A percentile compares a stretch with the other conserved stretches of the same genome.
phyloP scores from a whole-genome alignment of 2,113 vertebrate genomes.

The Callipepla californica region DNA sequence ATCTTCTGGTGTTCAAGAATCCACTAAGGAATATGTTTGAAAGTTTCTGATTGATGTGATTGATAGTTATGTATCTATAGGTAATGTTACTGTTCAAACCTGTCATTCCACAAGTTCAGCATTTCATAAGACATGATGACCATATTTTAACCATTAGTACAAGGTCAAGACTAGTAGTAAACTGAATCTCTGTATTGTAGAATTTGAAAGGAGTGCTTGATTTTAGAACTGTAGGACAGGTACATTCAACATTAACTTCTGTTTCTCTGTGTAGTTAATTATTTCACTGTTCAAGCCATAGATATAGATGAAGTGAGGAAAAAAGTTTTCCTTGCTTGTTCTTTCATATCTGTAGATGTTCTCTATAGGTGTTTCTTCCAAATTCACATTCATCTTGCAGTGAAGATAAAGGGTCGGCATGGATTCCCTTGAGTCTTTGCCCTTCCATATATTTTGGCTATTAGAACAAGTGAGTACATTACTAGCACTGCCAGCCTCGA shows the following conservation, averaged over 20 bases:
- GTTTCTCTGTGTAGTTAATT: not conserved
- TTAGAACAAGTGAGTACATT: not conserved
- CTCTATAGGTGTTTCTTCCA: not conserved
- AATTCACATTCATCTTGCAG: not conserved
- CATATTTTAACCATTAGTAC: not conserved
- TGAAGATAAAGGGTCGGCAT: not conserved
- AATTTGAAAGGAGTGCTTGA: not conserved
- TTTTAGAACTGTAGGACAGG: not conserved
- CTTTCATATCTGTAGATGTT: not conserved
- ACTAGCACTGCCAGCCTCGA: not conserved
- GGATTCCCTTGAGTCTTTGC: not conserved
- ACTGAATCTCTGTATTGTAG: not conserved
- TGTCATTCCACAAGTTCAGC: not conserved
- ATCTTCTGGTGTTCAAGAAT: not conserved
- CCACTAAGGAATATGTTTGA: not conserved
- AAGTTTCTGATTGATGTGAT: not conserved
- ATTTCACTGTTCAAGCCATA: not conserved
- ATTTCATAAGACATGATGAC: not conserved
- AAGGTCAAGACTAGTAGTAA: not conserved
- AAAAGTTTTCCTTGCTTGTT: not conserved
- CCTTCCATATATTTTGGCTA: not conserved
- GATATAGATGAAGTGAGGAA: not conserved
- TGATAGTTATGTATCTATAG: not conserved
- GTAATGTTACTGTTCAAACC: not conserved
- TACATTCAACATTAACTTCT: not conserved